These are phyloP conservation scores for Chelon auratus DNA, from an alignment of 2,797 vertebrate species.

Conservation along the genomic window DNA sequence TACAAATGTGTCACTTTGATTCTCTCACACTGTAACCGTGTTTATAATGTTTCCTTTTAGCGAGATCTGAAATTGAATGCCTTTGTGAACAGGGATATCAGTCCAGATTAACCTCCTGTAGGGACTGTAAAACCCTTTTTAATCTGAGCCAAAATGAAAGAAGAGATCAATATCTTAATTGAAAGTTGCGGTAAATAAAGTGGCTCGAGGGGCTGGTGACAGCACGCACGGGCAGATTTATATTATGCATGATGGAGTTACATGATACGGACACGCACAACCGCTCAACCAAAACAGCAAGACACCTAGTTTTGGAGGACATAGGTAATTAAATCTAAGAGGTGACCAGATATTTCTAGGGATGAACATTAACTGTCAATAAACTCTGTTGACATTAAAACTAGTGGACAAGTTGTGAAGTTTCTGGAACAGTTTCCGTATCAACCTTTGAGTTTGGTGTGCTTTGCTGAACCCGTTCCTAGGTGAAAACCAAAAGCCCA, in stretches of 20 bases:
- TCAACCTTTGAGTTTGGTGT: constrained; percentile 6
- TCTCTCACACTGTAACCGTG: neutral
- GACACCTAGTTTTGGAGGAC: constrained; percentile 34
- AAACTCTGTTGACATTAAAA: constrained; percentile 32
- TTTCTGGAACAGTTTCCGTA: constrained; percentile 44
- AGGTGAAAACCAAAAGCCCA: neutral
- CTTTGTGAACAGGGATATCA: neutral
- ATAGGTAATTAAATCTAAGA: constrained; percentile 46
- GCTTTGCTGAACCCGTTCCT: neutral
- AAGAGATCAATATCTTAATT: constrained; percentile 26
- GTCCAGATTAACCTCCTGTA: constrained; percentile 6
- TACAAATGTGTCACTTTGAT: constrained; percentile 7
- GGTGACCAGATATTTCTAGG: constrained; percentile 44
- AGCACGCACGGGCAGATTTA: constrained; percentile 19
- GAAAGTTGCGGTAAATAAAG: constrained; percentile 13
- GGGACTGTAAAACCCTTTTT: neutral
- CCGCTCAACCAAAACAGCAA: constrained; percentile 16
- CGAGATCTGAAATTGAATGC: neutral
- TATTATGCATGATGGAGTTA: constrained; percentile 26
- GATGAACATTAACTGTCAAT: constrained; percentile 45
- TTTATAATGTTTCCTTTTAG: neutral
- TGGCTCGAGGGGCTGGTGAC: neutral
- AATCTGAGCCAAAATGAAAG: constrained; percentile 8
- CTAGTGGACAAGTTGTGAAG: constrained; percentile 29
- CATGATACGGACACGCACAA: constrained; percentile 28